Base-by-base conservation (phyloP, 92 coral and sea anemone species). In the Epizoanthus ramosus region DNA sequence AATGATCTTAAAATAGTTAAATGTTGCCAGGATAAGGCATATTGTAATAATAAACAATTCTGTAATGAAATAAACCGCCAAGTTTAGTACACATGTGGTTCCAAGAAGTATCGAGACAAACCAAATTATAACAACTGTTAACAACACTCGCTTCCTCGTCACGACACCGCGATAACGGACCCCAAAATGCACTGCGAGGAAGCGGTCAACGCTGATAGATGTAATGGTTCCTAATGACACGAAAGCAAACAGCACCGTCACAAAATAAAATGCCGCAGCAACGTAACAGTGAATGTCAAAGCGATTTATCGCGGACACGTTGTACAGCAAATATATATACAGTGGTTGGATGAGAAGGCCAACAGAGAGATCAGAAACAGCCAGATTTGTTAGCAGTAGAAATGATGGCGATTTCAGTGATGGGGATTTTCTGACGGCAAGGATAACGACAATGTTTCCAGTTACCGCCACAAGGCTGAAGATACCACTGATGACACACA, bases 181-280 rank as follows among this genome's bases (percentile, higher is more conserved):
- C 53, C 56, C 80, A 12, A 58, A 67, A 58, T 75, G 80, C 16
- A 75, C 80, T 0, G 80, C 80, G 4, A 75, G 80, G 31, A 75
- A 75, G 1, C 80, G 68, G 80, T 75, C 80, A 58, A 75, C 22
- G 33, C 80, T 75, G 59, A 75, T 75, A 18, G 13, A 75, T 14
- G 67, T 57, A 18, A 75, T 75, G 37, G 80, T 75, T 10, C 80
- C 80, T n/a, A 75, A 75, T 4, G 80, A 75, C 14, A 75, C 80
- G 19, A 58, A 75, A 6, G 57, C 80, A 75, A 75, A 75, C 41
- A 75, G 35, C 43, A 75, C 60, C 0, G 80, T 66, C 18, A 75
- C 16, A 52, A 57, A 75, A 75, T 17, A 57, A 9, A 33, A 58
- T 47, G 7, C 67, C 35, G 65, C 80, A 25, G 80, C 80, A 57